phyloP scores from a whole-genome alignment of 2,888 invertebrate genomes.

The Phlogophora meticulosa region DNA sequence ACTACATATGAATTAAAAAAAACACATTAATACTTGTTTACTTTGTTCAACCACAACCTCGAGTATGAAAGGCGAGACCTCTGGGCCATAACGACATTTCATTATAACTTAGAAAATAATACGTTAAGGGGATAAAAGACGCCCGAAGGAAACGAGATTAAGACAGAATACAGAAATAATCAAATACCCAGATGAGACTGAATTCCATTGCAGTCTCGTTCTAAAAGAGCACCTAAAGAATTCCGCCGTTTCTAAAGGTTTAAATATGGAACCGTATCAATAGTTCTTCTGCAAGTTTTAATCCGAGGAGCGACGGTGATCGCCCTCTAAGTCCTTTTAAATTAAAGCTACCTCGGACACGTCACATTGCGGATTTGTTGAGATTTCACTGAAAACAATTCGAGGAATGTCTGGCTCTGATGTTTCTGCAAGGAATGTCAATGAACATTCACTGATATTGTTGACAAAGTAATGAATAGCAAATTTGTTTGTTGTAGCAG shows the following conservation, averaged over 20 bases:
- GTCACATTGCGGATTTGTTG: slow-evolving; percentile 60
- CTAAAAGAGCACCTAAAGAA: slow-evolving; percentile 28
- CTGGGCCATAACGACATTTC: background rate
- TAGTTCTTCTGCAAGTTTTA: slow-evolving; percentile 62
- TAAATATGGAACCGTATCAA: slow-evolving; percentile 55
- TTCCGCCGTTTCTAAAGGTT: slow-evolving; percentile 28
- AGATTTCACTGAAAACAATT: slow-evolving; percentile 55
- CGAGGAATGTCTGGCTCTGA: slow-evolving; percentile 27
- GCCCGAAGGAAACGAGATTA: slow-evolving; percentile 33
- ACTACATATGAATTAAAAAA: too few relatives aligned
- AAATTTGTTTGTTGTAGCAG: slow-evolving; percentile 27
- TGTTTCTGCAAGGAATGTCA: slow-evolving; percentile 36
- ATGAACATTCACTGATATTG: slow-evolving; percentile 43
- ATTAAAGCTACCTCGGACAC: slow-evolving; percentile 69
- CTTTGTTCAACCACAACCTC: too few relatives aligned
- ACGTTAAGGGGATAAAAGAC: slow-evolving; percentile 18
- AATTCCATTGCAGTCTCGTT: slow-evolving; percentile 9
- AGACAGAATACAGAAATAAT: slow-evolving; percentile 41
- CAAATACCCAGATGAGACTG: slow-evolving; percentile 32
- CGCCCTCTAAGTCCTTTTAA: slow-evolving; percentile 71
- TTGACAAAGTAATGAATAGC: slow-evolving; percentile 35
- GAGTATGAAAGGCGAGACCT: too few relatives aligned
- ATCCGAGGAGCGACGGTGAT: slow-evolving; percentile 63
- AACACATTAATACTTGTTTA: too few relatives aligned
- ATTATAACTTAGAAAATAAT: slow-evolving; percentile 46